These are phyloP conservation scores for Conger conger DNA, from an alignment of 2,113 vertebrate species.

Conservation along the genomic window DNA sequence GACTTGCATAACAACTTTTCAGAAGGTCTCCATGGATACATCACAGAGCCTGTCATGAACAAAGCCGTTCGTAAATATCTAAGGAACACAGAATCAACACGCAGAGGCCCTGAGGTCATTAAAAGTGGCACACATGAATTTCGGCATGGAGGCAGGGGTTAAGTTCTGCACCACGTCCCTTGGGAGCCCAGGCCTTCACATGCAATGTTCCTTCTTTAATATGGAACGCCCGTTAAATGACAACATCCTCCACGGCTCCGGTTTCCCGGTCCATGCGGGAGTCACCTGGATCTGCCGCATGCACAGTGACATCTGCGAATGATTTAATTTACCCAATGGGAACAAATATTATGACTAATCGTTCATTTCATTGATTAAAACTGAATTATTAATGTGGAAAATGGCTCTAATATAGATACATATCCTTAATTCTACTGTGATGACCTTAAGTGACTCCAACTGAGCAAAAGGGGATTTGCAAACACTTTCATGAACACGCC, in stretches of 20 bases:
- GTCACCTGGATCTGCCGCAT: background rate
- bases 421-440: background rate
- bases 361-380: slow-evolving; percentile 5
- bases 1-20: slow-evolving; percentile 3
- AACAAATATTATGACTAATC: background rate
- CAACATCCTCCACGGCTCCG: background rate
- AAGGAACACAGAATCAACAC: background rate
- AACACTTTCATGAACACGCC: background rate
- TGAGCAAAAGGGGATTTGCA: background rate
- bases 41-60: background rate
- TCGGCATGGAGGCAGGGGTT: background rate
- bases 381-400: background rate
- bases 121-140: background rate
- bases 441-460: background rate
- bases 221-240: background rate
- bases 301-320: background rate
- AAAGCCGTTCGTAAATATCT: background rate
- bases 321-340: background rate
- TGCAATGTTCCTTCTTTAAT: background rate
- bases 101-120: background rate
- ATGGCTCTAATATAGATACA: background rate
- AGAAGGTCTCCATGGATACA: background rate
- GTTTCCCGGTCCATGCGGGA: background rate
- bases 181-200: background rate
- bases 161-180: background rate